Percentiles rank a stretch among this genome's conserved stretches.
phyloP scores from a whole-genome alignment of 2,797 vertebrate genomes.

The Eulemur albifrons region DNA sequence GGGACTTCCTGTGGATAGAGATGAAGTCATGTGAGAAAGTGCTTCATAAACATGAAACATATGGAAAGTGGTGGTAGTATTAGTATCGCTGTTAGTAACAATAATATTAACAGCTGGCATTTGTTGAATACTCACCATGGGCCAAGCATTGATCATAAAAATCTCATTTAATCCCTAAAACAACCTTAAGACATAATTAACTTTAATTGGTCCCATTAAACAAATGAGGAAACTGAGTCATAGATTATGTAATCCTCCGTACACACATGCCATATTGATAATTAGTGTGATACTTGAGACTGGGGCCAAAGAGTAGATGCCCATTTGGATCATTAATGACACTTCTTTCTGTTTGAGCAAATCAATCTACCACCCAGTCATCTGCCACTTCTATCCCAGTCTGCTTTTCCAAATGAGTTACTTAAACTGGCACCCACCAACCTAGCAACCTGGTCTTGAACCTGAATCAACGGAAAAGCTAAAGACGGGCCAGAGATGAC shows the following conservation, averaged over 20 bases:
- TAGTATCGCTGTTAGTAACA: background rate
- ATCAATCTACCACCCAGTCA: background rate
- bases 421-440: background rate
- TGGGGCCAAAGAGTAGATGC: background rate
- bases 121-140: background rate
- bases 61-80: background rate
- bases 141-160: background rate
- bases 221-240: slow-evolving; percentile 26
- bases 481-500: background rate
- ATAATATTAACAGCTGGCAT: background rate
- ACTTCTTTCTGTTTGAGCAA: background rate
- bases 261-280: background rate
- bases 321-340: background rate
- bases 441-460: background rate
- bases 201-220: background rate
- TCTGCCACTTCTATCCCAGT: background rate
- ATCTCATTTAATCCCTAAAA: slow-evolving; percentile 27
- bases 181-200: slow-evolving; percentile 4
- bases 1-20: background rate
- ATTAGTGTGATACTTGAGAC: background rate
- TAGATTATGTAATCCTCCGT: background rate
- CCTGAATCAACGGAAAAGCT: background rate
- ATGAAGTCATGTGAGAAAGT: background rate
- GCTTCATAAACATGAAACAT: background rate
- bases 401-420: background rate